These are phyloP conservation scores for Capitulum mitella DNA, from an alignment of 2,888 invertebrate species.

Conservation along the genomic window DNA sequence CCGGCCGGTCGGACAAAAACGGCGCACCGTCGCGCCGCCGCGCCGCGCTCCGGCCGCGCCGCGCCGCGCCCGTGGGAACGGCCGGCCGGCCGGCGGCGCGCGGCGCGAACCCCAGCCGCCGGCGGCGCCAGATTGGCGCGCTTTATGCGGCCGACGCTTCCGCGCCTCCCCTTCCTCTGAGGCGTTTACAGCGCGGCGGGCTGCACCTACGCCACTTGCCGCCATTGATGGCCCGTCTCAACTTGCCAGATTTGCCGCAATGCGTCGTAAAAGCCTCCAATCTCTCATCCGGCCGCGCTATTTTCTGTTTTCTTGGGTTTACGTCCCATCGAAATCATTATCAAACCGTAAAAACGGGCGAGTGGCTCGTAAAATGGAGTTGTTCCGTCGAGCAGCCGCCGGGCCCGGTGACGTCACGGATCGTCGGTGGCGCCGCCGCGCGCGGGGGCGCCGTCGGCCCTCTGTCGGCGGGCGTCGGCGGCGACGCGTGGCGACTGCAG, in stretches of 20 bases:
- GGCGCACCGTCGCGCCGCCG: background rate
- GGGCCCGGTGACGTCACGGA: background rate
- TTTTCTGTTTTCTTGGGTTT: constrained; percentile 24
- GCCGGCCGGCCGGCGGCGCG: background rate
- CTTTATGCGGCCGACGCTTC: background rate
- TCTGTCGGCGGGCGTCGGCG: background rate
- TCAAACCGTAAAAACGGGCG: constrained; percentile 23
- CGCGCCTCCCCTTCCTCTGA: background rate
- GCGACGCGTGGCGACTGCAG: no score
- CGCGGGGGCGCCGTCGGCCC: background rate
- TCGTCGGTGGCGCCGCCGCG: background rate
- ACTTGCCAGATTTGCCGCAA: constrained; percentile 25
- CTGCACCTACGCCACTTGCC: background rate
- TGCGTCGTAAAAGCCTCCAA: constrained; percentile 17
- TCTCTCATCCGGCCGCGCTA: constrained; percentile 20
- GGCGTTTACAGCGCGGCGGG: background rate
- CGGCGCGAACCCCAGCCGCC: background rate
- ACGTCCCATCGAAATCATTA: constrained; percentile 23
- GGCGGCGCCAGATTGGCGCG: background rate
- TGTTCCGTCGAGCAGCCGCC: background rate
- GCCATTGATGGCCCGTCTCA: background rate
- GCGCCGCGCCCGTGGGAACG: background rate
- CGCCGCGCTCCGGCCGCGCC: no score
- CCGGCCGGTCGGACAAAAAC: constrained; percentile 11
- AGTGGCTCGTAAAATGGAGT: constrained; percentile 22